Evolutionary conservation across 2,797 vertebrate genomes (phyloP).

Genomic region (Trachurus trachurus): DNA sequence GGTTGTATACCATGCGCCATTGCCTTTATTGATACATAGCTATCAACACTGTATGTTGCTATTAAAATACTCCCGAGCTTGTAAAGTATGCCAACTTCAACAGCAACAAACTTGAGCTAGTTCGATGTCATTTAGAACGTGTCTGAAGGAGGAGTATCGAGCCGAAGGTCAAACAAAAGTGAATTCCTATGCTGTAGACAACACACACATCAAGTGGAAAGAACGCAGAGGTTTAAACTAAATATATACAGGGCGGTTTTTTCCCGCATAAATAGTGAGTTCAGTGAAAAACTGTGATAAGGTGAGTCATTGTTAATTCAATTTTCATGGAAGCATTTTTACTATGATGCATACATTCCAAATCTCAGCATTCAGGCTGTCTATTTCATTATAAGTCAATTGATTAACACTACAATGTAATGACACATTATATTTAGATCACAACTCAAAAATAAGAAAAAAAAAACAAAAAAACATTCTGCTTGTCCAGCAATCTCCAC

Average conservation of each 20-base stretch:
- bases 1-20: constrained; percentile 49
- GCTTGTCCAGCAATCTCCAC: constrained; percentile 31
- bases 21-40: constrained; percentile 67
- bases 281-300: constrained; percentile 10
- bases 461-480: constrained; percentile 54
- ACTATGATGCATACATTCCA: constrained; percentile 1
- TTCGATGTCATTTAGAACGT: constrained; percentile 36
- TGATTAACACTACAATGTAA: constrained; percentile 47
- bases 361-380: not conserved
- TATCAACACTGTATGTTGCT: constrained; percentile 46
- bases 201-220: constrained; percentile 5
- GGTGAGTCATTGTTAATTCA: not conserved
- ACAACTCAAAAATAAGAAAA: constrained; percentile 51
- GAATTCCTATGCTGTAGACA: not conserved
- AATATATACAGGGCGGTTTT: not conserved
- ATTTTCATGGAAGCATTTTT: not conserved
- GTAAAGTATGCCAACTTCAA: constrained; percentile 50
- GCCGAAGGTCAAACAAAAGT: constrained; percentile 42
- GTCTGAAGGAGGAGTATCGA: not conserved
- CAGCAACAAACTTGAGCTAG: constrained; percentile 30
- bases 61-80: constrained; percentile 52
- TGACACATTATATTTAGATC: constrained; percentile 27
- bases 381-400: constrained; percentile 20
- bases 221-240: not conserved
- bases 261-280: not conserved